Conservation (phyloP, 2,113 vertebrate genomes). For the Rhinogobius similis region DNA sequence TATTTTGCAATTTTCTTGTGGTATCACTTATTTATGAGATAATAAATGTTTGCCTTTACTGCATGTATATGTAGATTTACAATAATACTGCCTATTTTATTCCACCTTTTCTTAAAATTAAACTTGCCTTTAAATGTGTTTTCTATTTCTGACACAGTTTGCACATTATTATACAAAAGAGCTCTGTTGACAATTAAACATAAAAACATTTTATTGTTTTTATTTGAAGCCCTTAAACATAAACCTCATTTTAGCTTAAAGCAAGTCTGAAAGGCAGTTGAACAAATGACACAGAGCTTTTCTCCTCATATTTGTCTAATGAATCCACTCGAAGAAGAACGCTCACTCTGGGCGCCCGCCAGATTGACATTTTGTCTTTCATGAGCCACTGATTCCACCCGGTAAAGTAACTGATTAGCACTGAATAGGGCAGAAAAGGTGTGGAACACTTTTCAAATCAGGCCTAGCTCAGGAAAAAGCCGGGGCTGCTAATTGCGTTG, state of each 20-base stretch:
- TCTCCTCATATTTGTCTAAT: slow-evolving; percentile 35
- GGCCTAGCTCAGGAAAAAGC: slow-evolving; percentile 58
- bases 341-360: slow-evolving; percentile 44
- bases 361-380: slow-evolving; percentile 57
- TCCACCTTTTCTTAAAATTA: neutral
- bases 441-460: slow-evolving; percentile 70
- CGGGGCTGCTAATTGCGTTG: slow-evolving; percentile 65
- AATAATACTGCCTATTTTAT: neutral
- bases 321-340: slow-evolving; percentile 47
- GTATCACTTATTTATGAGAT: too few species aligned
- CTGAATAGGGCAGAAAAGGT: slow-evolving; percentile 68
- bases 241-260: slow-evolving; percentile 14
- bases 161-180: neutral
- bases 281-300: slow-evolving; percentile 47
- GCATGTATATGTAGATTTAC: too few species aligned
- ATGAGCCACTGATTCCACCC: slow-evolving; percentile 49
- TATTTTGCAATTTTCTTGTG: neutral
- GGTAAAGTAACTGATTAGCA: slow-evolving; percentile 60
- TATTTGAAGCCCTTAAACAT: neutral
- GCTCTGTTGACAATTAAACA: neutral
- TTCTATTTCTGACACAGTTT: neutral
- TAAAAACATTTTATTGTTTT: neutral
- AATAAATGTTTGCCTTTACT: neutral
- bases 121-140: neutral
- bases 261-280: slow-evolving; percentile 28